Evolutionary conservation across 2,797 vertebrate genomes (phyloP).

Genomic region (Catostomus latipinnis): DNA sequence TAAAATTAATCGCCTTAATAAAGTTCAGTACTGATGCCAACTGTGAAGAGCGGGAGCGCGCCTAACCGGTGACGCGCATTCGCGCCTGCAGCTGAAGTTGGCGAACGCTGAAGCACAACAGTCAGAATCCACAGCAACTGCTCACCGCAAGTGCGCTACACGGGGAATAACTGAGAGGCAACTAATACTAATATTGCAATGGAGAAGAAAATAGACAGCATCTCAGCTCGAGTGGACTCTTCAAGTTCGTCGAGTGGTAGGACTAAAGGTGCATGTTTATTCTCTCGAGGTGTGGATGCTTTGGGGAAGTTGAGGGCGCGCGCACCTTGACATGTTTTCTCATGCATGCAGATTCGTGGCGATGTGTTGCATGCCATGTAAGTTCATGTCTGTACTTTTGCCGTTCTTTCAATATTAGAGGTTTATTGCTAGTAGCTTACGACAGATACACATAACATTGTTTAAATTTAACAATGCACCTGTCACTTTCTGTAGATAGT

Average conservation of each 20-base stretch:
- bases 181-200: conserved; percentile 64
- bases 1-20: neutral
- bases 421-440: too few relatives aligned
- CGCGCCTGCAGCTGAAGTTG: conserved; percentile 40
- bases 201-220: conserved; percentile 84
- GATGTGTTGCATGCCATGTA: neutral
- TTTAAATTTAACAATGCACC: neutral
- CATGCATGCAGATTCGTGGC: conserved; percentile 45
- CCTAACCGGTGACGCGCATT: conserved; percentile 35
- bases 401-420: conserved; percentile 60
- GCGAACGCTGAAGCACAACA: conserved; percentile 19
- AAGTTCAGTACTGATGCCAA: neutral
- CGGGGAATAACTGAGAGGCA: neutral
- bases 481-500: neutral
- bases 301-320: neutral
- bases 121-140: neutral
- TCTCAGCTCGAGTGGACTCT: conserved; percentile 86
- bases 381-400: conserved; percentile 70
- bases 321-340: neutral
- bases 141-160: neutral
- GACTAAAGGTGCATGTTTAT: conserved; percentile 69
- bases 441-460: too few relatives aligned
- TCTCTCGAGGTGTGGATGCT: neutral
- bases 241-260: conserved; percentile 88
- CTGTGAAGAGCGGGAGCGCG: neutral